Base-by-base conservation (phyloP, 1,140 invertebrate species). In the Dendrolimus punctatus region DNA sequence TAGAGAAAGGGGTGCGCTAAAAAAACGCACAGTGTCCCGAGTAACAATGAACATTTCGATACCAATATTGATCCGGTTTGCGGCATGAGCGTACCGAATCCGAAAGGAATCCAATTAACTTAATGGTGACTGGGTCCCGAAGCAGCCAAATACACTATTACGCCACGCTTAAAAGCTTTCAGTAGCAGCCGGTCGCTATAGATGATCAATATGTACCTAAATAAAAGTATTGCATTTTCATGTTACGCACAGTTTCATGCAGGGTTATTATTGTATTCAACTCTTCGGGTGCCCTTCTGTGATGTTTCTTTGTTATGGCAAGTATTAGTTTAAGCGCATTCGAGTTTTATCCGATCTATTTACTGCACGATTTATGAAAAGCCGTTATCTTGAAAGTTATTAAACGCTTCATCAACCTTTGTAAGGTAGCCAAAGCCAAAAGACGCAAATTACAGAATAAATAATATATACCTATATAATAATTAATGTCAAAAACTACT, bases 61-160 rank as follows among this genome's bases (percentile, higher is more conserved):
- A 40, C 64, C 51, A 55, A 61, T 64, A 66, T 58, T 60, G 64
- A 53, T 55, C 50, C 40, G 41, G 47, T 50, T 55, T 54, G 57
- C 45, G 52, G 60, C 36, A 52, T 53, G 44, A 57, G 43, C 40
- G 47, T 58, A 57, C 47, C 43, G 60, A 46, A 60, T 64, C 51
- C 56, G 53, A 66, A 62, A 64, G 57, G 51, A 71, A 68, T 71
- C 53, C 66, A 68, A 71, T 71, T 71, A 71, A 64, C 51, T 60
- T 68, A 68, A 71, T 68, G 55, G 69, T 45, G 45, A 59, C 51
- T 59, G 59, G 61, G 47, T 46, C 53, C 59, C 56, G 56, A 55
- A 55, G 51, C 58, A 58, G 47, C 57, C 52, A 57, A 64, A 62
- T 62, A 62, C 55, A 58, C 57, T 62, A 66, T 66, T 66, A 60